Percentiles rank a stretch among this genome's conserved stretches.
phyloP scores from a whole-genome alignment of 2,888 invertebrate species.

The Himalopsyche kuldschensis region DNA sequence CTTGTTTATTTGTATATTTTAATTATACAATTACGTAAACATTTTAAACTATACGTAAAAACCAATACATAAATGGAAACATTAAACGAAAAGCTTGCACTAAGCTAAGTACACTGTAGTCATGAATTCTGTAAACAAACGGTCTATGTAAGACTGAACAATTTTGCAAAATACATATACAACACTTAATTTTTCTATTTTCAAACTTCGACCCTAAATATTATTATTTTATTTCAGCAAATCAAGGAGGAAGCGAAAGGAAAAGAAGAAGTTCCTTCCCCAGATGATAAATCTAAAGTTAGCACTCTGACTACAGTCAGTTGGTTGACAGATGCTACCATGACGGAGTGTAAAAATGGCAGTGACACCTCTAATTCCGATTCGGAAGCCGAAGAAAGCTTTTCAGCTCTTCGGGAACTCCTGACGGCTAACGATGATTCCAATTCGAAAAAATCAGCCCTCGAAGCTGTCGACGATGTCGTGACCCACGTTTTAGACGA shows the following conservation, averaged over 20 bases:
- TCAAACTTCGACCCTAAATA: no score
- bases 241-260: slow-evolving; percentile 55
- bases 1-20: no score
- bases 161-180: no score
- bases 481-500: slow-evolving; percentile 74
- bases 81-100: no score
- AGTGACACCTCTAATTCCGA: slow-evolving; percentile 64
- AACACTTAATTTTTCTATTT: no score
- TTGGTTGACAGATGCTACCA: slow-evolving; percentile 44
- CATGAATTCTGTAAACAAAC: no score
- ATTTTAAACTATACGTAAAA: no score
- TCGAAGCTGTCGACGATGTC: slow-evolving; percentile 75
- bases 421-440: slow-evolving; percentile 61
- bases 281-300: slow-evolving; percentile 41
- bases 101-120: no score
- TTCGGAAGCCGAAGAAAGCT: slow-evolving; percentile 73
- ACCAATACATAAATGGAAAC: no score
- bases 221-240: slow-evolving; percentile 47
- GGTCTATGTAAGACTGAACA: no score
- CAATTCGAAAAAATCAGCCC: slow-evolving; percentile 64
- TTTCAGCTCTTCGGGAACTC: slow-evolving; percentile 79
- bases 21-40: no score
- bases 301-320: slow-evolving; percentile 19
- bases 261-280: slow-evolving; percentile 51
- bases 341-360: slow-evolving; percentile 49